phyloP scores from a whole-genome alignment of 2,797 vertebrate genomes.

The Cryptoblepharus egeriae region DNA sequence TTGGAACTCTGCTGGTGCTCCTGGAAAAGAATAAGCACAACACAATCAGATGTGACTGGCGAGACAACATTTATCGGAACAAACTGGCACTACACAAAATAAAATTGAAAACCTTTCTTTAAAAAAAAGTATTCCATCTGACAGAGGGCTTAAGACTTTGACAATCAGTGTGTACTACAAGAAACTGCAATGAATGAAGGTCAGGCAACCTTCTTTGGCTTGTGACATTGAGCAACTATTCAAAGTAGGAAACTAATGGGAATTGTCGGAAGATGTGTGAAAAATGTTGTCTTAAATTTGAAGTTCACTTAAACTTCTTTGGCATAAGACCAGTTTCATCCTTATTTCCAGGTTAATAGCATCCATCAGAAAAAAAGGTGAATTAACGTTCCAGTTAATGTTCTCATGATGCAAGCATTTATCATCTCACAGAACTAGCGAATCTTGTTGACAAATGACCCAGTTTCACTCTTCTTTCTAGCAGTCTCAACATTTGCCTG shows the following conservation, averaged over 20 bases:
- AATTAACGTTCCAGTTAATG: background rate
- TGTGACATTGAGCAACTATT: background rate
- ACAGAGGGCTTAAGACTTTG: background rate
- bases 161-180: background rate
- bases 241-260: too few relatives aligned
- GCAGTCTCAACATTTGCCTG: background rate
- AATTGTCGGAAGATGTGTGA: background rate
- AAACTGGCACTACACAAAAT: conserved; percentile 10
- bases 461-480: background rate
- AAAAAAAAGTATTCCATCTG: background rate
- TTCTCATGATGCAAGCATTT: background rate
- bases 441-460: background rate
- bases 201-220: too few relatives aligned
- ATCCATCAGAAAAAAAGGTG: background rate
- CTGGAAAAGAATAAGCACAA: conserved; percentile 5
- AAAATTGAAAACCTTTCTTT: background rate
- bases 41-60: conserved; percentile 32
- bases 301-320: background rate
- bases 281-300: background rate
- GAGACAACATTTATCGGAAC: conserved; percentile 41
- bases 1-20: conserved; percentile 29
- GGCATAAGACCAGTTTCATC: background rate
- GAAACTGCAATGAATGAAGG: background rate
- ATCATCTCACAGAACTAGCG: background rate
- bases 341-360: background rate